Evolutionary conservation across 1,140 invertebrate genomes (phyloP), one percentile per base, ranked within the genome.

Genomic region (Caerostris darwini): DNA sequence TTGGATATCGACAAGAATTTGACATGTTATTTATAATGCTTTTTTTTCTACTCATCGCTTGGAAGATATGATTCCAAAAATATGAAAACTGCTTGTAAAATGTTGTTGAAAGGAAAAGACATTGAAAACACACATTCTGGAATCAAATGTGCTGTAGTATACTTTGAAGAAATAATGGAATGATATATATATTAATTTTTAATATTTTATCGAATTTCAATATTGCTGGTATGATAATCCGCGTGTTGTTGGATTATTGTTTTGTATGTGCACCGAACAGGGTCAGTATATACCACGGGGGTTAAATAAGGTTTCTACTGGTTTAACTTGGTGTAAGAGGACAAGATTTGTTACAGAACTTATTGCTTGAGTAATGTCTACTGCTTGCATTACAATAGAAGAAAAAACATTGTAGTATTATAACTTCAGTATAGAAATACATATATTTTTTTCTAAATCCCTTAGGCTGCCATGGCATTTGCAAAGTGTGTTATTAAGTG

Each of bases 171-270:
- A 50, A 77, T 77, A 77, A 77, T 77, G 71, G 71, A 77, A 77
- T 77, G 71, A 77, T 77, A 77, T 77, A 77, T 77, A 77, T 77
- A 77, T 77, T 77, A 77, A 77, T 77, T 77, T 77, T 77, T 77
- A 50, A 77, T 77, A 77, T 77, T 77, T 77, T 77, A 77, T 77
- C 71, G 17, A 64, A 64, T 64, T 64, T 64, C 61, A 77, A 77
- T 77, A 77, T 77, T 77, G 10, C 19, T 77, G 71, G 71, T 77
- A 77, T 50, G 71, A 77, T 77, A 77, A 77, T 77, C 71, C 34
- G 71, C 53, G 71, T 50, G 71, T 34, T 77, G 71, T 77, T 77
- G 34, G 71, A 77, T 12, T 71, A 71, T 77, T 77, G 71, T 77
- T 77, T 77, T 14, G 34, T 50, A 77, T 77, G 5, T 53, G 71